phyloP scores from a whole-genome alignment of 2,797 vertebrate species.

The Cirrhinus mrigala region DNA sequence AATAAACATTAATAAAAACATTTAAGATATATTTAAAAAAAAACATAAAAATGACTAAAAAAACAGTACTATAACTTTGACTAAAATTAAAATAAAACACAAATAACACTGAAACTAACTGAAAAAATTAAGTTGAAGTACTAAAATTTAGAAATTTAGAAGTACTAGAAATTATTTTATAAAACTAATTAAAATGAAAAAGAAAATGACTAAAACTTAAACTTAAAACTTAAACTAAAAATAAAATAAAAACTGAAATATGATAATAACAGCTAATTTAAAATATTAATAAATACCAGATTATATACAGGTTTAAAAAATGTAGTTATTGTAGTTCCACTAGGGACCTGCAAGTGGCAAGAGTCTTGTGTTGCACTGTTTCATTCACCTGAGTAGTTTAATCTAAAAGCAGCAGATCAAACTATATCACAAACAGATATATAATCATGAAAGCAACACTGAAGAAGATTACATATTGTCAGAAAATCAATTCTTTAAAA shows the following conservation, averaged over 20 bases:
- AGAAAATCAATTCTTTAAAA: not conserved
- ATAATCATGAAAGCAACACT: not conserved
- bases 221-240: not conserved
- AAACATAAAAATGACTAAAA: too few species aligned
- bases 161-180: too few species aligned
- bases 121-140: not conserved
- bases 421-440: not conserved
- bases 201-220: not conserved
- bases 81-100: too few species aligned
- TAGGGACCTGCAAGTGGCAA: not conserved
- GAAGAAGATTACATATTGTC: not conserved
- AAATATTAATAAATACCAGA: not conserved
- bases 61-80: too few species aligned
- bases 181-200: not conserved
- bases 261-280: not conserved
- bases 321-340: conserved; percentile 2
- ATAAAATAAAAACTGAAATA: too few species aligned
- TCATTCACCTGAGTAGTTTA: not conserved
- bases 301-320: too few species aligned
- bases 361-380: not conserved
- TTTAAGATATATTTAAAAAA: too few species aligned
- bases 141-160: too few species aligned
- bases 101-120: not conserved
- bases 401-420: not conserved
- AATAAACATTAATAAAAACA: too few species aligned